Percentiles rank a stretch among this genome's conserved stretches.
phyloP scores from a whole-genome alignment of 2,888 invertebrate genomes.

The Nephrotoma flavescens region DNA sequence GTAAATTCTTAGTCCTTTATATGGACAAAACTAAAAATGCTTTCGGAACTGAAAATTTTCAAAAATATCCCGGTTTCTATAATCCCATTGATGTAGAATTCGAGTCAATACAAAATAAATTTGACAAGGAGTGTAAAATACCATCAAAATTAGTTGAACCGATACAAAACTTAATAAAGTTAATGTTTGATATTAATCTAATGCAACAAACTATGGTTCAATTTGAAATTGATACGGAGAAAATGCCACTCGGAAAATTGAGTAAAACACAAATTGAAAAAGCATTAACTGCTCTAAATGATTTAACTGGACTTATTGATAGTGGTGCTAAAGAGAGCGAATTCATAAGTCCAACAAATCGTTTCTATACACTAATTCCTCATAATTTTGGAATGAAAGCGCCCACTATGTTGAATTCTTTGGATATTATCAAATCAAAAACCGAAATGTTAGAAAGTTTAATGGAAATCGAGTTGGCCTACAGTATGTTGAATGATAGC shows the following conservation, averaged over 20 bases:
- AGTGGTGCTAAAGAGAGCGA: constrained; percentile 32
- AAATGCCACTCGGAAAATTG: constrained; percentile 96
- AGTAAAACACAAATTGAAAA: constrained; percentile 77
- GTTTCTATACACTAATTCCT: constrained; percentile 90
- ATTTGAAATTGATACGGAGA: constrained; percentile 91
- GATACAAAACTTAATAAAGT: constrained; percentile 68
- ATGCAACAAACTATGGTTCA: constrained; percentile 91
- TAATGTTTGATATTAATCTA: constrained; percentile 78
- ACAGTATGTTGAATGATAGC: constrained; percentile 47
- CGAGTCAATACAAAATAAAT: constrained; percentile 20
- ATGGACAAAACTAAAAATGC: background rate
- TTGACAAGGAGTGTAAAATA: constrained; percentile 26
- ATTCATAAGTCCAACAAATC: constrained; percentile 77
- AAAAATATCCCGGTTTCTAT: constrained; percentile 51
- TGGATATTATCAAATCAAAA: constrained; percentile 54
- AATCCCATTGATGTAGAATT: constrained; percentile 76
- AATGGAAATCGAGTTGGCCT: constrained; percentile 91
- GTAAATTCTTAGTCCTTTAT: background rate
- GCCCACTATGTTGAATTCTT: constrained; percentile 65
- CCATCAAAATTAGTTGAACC: constrained; percentile 55
- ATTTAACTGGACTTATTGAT: constrained; percentile 45
- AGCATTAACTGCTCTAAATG: constrained; percentile 68
- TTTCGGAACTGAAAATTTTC: background rate
- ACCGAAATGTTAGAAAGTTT: constrained; percentile 81
- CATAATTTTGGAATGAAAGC: constrained; percentile 81